These are phyloP conservation scores for Anthopleura sola DNA, from an alignment of 64 coral and sea anemone species.

Conservation along the genomic window DNA sequence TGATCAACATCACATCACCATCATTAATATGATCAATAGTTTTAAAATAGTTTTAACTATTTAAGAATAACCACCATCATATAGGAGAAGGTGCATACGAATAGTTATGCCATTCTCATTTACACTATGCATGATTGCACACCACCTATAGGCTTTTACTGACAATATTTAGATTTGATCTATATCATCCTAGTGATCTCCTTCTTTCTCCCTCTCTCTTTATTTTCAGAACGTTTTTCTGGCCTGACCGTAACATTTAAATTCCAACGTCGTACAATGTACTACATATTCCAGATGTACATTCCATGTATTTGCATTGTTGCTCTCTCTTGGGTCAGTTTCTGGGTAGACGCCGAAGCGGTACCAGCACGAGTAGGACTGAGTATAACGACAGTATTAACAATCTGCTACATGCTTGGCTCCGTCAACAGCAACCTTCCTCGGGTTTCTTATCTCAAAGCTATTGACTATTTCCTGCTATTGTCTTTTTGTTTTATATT, in stretches of 20 bases:
- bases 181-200: not conserved
- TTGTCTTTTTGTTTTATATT: constrained; percentile 92
- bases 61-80: no score
- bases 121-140: no score
- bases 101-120: no score
- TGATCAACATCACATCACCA: no score
- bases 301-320: constrained; percentile 91
- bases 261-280: constrained; percentile 79
- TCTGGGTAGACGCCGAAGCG: constrained; percentile 92
- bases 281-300: constrained; percentile 96
- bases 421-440: constrained; percentile 90
- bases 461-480: constrained; percentile 86
- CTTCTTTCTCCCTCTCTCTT: not conserved
- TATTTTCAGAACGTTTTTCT: constrained; percentile 70
- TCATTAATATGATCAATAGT: no score
- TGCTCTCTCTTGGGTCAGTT: constrained; percentile 89
- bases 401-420: constrained; percentile 93
- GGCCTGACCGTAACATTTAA: constrained; percentile 79
- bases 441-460: constrained; percentile 85
- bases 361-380: constrained; percentile 88
- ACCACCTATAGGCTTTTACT: no score
- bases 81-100: no score
- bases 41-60: no score
- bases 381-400: constrained; percentile 90
- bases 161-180: no score